These are phyloP conservation scores for Nylanderia fulva DNA, from an alignment of 1,140 invertebrate species.

Conservation along the genomic window DNA sequence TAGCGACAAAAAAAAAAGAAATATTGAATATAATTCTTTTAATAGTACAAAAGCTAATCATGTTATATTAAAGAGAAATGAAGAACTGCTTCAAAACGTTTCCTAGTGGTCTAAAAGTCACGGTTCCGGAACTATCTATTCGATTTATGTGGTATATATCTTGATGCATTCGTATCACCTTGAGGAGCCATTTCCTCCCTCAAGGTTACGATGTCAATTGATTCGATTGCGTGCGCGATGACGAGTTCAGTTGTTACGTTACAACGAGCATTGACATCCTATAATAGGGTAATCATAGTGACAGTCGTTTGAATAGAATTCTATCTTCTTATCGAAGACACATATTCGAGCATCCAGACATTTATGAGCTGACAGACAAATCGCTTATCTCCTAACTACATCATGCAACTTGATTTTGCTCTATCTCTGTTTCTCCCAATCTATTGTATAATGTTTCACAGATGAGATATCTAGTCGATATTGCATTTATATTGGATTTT, in stretches of 20 bases:
- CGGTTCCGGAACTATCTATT: neutral
- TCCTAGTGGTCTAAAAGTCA: neutral
- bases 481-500: too few species aligned
- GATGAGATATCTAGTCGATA: neutral
- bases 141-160: constrained; percentile 20
- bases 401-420: constrained; percentile 29
- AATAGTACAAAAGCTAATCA: neutral
- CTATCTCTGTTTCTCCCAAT: constrained; percentile 17
- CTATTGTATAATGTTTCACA: constrained; percentile 19
- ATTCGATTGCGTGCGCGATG: neutral
- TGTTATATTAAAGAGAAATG: neutral
- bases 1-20: too few species aligned
- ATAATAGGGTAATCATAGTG: constrained; percentile 22
- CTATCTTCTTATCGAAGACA: constrained; percentile 18
- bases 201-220: neutral
- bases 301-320: neutral
- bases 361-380: neutral
- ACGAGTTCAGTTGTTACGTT: neutral
- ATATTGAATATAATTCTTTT: neutral
- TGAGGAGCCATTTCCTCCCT: neutral
- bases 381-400: constrained; percentile 1
- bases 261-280: constrained; percentile 6
- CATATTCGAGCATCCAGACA: neutral
- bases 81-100: neutral
- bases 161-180: neutral